A percentile compares a stretch with the other conserved stretches of the same genome.
phyloP scores from a whole-genome alignment of 2,797 vertebrate species.

The Nannoperca obscura region DNA sequence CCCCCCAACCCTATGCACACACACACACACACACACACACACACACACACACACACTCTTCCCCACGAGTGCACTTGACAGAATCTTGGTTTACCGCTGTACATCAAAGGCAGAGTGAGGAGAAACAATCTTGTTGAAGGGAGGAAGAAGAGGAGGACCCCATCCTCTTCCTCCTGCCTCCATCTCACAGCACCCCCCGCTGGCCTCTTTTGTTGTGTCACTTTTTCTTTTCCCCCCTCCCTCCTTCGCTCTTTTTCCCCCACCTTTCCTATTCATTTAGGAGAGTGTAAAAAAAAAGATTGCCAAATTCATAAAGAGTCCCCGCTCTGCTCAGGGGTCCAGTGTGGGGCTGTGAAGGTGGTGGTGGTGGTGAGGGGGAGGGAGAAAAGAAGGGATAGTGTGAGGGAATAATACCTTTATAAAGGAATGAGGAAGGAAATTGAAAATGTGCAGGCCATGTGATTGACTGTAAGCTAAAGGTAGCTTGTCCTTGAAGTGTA shows the following conservation, averaged over 20 bases:
- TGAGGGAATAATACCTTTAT: conserved; percentile 49
- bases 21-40: conserved; percentile 36
- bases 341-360: conserved; percentile 48
- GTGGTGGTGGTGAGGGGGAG: not conserved
- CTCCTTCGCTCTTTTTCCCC: conserved; percentile 34
- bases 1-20: conserved; percentile 35
- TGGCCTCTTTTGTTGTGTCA: conserved; percentile 78
- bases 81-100: conserved; percentile 54
- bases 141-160: conserved; percentile 27
- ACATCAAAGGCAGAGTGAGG: conserved; percentile 77
- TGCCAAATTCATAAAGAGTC: conserved; percentile 76
- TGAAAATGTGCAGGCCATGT: not conserved
- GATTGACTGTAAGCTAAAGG: too few species aligned
- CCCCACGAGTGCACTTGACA: conserved; percentile 66
- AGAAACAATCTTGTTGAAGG: conserved; percentile 47
- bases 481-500: too few species aligned
- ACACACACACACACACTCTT: conserved; percentile 9
- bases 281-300: conserved; percentile 65
- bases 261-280: conserved; percentile 73
- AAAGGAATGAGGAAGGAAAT: conserved; percentile 34
- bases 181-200: conserved; percentile 57
- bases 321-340: conserved; percentile 47
- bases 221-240: conserved; percentile 56
- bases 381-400: conserved; percentile 16
- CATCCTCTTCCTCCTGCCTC: conserved; percentile 32